phyloP scores from a whole-genome alignment of 2,113 vertebrate genomes.

The Elachura formosa region DNA sequence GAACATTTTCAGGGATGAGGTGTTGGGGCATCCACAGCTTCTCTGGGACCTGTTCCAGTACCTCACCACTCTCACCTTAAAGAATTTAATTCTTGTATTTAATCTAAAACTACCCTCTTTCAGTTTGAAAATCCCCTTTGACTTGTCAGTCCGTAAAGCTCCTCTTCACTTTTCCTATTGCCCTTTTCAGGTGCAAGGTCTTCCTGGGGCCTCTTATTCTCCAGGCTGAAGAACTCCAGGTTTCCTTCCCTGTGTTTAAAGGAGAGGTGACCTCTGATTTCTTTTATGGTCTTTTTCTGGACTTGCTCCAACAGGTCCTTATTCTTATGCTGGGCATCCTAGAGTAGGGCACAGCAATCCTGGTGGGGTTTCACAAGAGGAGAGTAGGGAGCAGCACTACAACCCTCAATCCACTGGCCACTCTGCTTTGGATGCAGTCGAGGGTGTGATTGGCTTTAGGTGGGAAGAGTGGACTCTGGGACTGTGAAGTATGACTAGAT shows the following conservation, averaged over 20 bases:
- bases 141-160: background rate
- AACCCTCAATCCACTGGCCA: accelerated
- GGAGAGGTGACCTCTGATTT: background rate
- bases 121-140: background rate
- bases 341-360: background rate
- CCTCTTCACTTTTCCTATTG: background rate
- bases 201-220: background rate
- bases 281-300: background rate
- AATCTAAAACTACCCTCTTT: background rate
- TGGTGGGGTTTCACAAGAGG: background rate
- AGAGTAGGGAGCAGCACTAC: background rate
- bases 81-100: background rate
- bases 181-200: no score
- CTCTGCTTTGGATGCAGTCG: background rate
- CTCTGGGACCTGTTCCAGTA: background rate
- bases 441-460: background rate
- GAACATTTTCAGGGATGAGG: no score
- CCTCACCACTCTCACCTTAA: background rate
- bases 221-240: background rate
- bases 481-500: background rate
- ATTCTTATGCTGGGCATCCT: accelerated
- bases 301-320: background rate
- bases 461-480: background rate
- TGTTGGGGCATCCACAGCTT: background rate
- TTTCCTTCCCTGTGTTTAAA: background rate